These are phyloP conservation scores for Coreoperca whiteheadi DNA, from an alignment of 2,113 vertebrate species.

Conservation along the genomic window DNA sequence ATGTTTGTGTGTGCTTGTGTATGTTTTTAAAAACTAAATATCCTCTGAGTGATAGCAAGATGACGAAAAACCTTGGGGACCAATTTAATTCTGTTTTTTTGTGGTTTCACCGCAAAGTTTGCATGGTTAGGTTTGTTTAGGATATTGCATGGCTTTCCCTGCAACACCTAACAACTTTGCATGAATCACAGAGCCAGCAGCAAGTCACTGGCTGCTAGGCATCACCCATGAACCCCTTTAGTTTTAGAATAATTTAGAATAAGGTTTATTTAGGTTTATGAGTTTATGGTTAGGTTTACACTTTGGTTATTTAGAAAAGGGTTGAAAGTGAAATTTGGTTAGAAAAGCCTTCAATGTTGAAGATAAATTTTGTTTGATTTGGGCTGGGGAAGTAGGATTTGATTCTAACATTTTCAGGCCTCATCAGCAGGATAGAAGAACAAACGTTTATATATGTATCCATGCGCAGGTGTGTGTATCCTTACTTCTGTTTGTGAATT, in stretches of 20 bases:
- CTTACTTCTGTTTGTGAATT: constrained; percentile 32
- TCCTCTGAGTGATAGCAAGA: constrained; percentile 6
- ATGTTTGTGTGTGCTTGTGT: not conserved
- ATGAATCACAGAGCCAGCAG: constrained; percentile 20
- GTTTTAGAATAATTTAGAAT: not conserved
- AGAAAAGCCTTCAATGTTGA: constrained; percentile 24
- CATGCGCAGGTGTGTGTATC: constrained; percentile 39
- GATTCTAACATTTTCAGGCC: constrained; percentile 33
- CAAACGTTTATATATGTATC: constrained; percentile 54
- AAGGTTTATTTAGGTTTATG: constrained; percentile 4
- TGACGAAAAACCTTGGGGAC: not conserved
- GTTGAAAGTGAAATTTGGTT: constrained; percentile 28
- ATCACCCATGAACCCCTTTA: constrained; percentile 5
- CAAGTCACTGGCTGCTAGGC: not conserved
- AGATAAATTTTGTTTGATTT: constrained; percentile 46
- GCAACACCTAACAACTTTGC: not conserved
- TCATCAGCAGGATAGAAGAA: constrained; percentile 42
- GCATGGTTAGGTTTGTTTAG: constrained; percentile 17
- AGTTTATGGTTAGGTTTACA: constrained; percentile 12
- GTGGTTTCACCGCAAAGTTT: not conserved
- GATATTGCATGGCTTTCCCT: not conserved
- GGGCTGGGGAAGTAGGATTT: constrained; percentile 14
- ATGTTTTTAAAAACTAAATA: constrained; percentile 10
- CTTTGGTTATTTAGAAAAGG: constrained; percentile 35
- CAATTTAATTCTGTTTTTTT: not conserved